Percentiles rank a stretch among this genome's conserved stretches.
These are phyloP conservation scores for Creontiades dilutus DNA, from an alignment of 2,888 invertebrate genomes.

Conservation along the genomic window DNA sequence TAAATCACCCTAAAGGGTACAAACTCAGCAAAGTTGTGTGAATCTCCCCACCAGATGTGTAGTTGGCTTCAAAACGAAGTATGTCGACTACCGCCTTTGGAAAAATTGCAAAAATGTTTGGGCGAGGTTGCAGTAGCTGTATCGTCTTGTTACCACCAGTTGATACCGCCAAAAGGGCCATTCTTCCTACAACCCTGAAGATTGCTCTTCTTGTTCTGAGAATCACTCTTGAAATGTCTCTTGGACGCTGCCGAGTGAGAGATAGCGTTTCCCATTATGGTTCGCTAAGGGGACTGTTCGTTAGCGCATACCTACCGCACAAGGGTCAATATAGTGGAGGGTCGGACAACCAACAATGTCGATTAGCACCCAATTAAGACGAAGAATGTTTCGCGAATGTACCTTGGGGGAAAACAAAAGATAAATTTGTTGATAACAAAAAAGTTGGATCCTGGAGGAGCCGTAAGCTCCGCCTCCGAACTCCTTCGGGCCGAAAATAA, in stretches of 20 bases:
- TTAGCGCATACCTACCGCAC: background rate
- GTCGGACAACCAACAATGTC: background rate
- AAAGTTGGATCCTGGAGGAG: too few species aligned
- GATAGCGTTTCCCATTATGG: conserved; percentile 25
- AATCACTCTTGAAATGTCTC: background rate
- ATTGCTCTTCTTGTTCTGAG: background rate
- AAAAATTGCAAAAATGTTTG: too few species aligned
- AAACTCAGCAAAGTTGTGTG: too few species aligned
- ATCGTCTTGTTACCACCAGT: background rate
- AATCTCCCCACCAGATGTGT: too few species aligned
- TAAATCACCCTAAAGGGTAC: too few species aligned
- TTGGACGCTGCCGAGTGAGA: background rate
- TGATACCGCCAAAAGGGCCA: background rate
- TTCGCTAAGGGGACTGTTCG: background rate
- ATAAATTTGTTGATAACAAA: background rate
- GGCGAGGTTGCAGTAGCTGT: background rate
- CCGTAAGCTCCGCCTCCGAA: too few species aligned
- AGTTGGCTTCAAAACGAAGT: too few species aligned
- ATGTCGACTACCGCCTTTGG: too few species aligned
- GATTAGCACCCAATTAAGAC: conserved; percentile 20
- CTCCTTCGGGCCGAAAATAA: too few species aligned
- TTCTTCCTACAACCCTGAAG: background rate
- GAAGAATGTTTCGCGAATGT: background rate
- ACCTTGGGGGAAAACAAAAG: background rate
- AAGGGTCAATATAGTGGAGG: background rate